Evolutionary conservation across 2,888 invertebrate species (phyloP).

Genomic region (Dolomedes plantarius): DNA sequence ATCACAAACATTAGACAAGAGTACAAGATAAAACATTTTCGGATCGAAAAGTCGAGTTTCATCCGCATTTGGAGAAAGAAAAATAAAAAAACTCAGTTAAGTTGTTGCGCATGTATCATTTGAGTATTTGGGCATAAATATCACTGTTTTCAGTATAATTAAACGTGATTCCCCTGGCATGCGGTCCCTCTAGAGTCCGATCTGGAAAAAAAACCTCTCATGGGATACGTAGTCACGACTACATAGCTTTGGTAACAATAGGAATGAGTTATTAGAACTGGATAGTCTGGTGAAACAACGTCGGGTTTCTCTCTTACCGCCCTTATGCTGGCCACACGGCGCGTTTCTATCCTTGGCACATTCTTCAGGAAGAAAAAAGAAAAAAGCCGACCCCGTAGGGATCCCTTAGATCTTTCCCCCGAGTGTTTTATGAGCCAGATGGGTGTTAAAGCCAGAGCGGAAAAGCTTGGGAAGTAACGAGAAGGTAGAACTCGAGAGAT

Average conservation of each 20-base stretch:
- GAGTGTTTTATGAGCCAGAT: neutral
- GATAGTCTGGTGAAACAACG: constrained; percentile 6
- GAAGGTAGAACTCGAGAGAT: no score
- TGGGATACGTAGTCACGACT: neutral
- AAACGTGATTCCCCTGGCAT: neutral
- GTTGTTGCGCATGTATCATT: no score
- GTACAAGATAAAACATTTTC: no score
- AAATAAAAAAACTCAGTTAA: no score
- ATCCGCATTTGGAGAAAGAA: no score
- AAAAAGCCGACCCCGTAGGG: neutral
- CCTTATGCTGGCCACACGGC: no score
- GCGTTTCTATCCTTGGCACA: neutral
- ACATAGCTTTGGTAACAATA: neutral
- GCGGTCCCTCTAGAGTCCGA: neutral
- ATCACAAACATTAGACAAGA: no score
- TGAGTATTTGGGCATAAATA: neutral
- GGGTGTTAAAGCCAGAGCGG: neutral
- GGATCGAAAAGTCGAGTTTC: no score
- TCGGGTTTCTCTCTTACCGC: neutral
- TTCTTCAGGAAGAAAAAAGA: neutral
- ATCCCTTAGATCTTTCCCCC: neutral
- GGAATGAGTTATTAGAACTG: constrained; percentile 7
- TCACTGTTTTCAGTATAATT: neutral
- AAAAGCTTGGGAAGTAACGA: no score
- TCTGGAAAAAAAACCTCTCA: neutral